Percentiles rank a stretch among this genome's conserved stretches.
Conservation (phyloP, 2,113 vertebrate genomes). For the Equus quagga region DNA sequence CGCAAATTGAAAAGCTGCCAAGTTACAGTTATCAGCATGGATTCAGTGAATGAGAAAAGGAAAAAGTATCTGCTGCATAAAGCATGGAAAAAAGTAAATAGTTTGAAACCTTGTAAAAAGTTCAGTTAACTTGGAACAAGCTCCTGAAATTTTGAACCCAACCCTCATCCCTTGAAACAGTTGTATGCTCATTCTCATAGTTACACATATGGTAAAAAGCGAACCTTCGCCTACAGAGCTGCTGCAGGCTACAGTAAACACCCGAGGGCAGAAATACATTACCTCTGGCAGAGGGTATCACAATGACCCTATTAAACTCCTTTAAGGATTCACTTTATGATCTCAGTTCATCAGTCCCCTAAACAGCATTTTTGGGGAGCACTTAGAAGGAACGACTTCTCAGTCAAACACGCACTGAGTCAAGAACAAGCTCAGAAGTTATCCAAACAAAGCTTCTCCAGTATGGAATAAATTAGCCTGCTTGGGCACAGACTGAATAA, state of each 20-base stretch:
- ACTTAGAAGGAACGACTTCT: constrained; percentile 43
- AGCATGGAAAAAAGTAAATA: background rate
- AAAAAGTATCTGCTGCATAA: background rate
- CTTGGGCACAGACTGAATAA: constrained; percentile 70
- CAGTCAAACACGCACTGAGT: constrained; percentile 57
- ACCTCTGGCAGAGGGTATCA: background rate
- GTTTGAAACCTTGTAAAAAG: background rate
- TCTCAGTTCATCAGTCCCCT: background rate
- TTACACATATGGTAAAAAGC: background rate
- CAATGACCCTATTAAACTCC: background rate
- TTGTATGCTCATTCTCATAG: background rate
- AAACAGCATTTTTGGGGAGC: constrained; percentile 53
- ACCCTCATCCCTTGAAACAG: background rate
- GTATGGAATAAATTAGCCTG: constrained; percentile 72
- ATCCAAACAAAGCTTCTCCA: constrained; percentile 71
- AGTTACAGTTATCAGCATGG: background rate
- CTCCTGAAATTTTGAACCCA: background rate
- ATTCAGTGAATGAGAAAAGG: background rate
- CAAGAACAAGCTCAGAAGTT: constrained; percentile 69
- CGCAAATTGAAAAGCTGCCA: background rate
- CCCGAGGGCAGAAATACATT: background rate
- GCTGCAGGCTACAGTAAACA: background rate
- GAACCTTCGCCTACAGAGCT: background rate
- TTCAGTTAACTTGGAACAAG: background rate
- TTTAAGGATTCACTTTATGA: constrained; percentile 25